Base-by-base conservation (phyloP, 1,140 invertebrate species). In the Phenacoccus solenopsis region DNA sequence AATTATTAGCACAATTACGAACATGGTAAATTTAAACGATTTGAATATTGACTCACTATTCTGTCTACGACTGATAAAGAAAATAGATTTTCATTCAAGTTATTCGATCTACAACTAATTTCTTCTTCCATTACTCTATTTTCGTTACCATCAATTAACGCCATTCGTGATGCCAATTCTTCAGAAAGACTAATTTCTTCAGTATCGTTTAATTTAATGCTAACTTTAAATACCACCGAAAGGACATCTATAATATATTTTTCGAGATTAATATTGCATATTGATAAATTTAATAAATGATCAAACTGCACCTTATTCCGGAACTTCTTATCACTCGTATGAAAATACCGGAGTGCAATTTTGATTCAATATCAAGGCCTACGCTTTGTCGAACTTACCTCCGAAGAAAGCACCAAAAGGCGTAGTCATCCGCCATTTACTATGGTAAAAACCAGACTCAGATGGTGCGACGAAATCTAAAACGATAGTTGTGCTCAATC, bases 341-440 rank as follows among this genome's bases (percentile, higher is more conserved):
- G n/a, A n/a, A n/a, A n/a, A n/a, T n/a, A n/a, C n/a, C n/a, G n/a
- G n/a, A n/a, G n/a, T n/a, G n/a, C n/a, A n/a, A n/a, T n/a, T n/a
- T n/a, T n/a, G n/a, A n/a, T n/a, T n/a, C n/a, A n/a, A n/a, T n/a
- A n/a, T n/a, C 4, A 32, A 71, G 25, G 35, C 38, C 38, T 49
- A 49, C 30, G 21, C 24, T 22, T 35, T 49, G 57, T 13, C 27
- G 7, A 67, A 35, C 57, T 69, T 70, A 90, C 90, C 90, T 80
- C 92, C 92, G 84, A 94, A 94, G 78, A 87, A 90, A 71, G 86
- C 82, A 69, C 91, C 91, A 73, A 85, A 86, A 24, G 87, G 80
- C 64, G 90, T 91, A 75, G 84, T 85, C 83, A 94, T 85, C 72
- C 90, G 84, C 90, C 91, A 95, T 80, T 90, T 87, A 78, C 87